phyloP scores from a whole-genome alignment of 1,140 invertebrate species.

The Hormaphis cornu region DNA sequence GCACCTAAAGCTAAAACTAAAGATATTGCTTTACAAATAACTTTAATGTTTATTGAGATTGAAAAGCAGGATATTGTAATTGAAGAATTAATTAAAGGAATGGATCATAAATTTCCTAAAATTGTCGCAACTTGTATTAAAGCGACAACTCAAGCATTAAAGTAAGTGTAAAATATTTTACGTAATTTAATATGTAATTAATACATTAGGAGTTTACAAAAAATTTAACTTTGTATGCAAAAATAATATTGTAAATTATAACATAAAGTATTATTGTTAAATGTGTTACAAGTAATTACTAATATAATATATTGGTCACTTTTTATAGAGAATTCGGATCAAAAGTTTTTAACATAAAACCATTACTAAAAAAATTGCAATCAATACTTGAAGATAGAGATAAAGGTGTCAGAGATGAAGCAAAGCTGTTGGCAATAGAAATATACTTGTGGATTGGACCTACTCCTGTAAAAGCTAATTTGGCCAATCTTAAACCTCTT shows the following conservation, averaged over 20 bases:
- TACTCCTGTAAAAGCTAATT: slow-evolving; percentile 69
- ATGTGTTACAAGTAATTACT: neutral
- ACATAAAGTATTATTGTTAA: too few relatives aligned
- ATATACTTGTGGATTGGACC: slow-evolving; percentile 86
- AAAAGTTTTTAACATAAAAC: slow-evolving; percentile 82
- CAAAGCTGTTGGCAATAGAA: slow-evolving; percentile 78
- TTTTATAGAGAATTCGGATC: slow-evolving; percentile 70
- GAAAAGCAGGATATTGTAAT: slow-evolving; percentile 85
- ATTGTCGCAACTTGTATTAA: slow-evolving; percentile 77
- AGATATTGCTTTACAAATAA: slow-evolving; percentile 78
- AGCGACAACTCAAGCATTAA: slow-evolving; percentile 62
- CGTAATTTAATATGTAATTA: neutral
- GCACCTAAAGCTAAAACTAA: slow-evolving; percentile 85
- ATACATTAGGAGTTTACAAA: too few relatives aligned
- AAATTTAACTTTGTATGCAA: neutral
- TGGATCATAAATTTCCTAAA: slow-evolving; percentile 93
- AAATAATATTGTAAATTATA: neutral
- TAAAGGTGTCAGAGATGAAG: slow-evolving; percentile 83
- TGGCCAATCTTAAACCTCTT: slow-evolving; percentile 76
- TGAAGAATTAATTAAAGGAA: slow-evolving; percentile 86
- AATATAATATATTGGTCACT: too few relatives aligned
- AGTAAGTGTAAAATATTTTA: slow-evolving; percentile 43
- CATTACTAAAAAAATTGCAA: slow-evolving; percentile 77
- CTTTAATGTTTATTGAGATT: slow-evolving; percentile 89
- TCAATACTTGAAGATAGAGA: slow-evolving; percentile 81